These are phyloP conservation scores for Trachelus iudaicus DNA, from an alignment of 2,888 invertebrate genomes.

Conservation along the genomic window DNA sequence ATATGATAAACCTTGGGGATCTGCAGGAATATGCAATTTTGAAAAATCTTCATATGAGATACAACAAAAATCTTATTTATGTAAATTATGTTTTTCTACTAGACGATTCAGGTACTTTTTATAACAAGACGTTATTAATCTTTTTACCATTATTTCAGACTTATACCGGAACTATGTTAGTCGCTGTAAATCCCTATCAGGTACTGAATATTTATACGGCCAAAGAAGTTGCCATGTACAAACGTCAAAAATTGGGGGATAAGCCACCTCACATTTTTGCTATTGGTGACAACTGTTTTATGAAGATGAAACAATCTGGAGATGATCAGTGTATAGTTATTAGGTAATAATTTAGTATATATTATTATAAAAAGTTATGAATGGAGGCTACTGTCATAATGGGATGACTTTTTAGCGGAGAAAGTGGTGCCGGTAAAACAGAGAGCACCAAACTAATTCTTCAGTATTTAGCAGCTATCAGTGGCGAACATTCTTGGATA, in stretches of 20 bases:
- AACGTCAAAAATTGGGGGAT: slow-evolving; percentile 84
- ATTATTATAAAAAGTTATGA: background rate
- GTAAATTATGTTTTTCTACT: slow-evolving; percentile 71
- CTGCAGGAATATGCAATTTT: slow-evolving; percentile 94
- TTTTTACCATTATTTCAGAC: slow-evolving; percentile 73
- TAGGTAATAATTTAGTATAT: slow-evolving; percentile 70
- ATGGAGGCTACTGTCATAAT: background rate
- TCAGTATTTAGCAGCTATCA: slow-evolving; percentile 92
- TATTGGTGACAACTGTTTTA: slow-evolving; percentile 91
- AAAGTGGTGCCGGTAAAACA: slow-evolving; percentile 96
- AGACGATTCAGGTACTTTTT: background rate
- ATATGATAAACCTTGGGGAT: slow-evolving; percentile 96
- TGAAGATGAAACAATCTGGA: slow-evolving; percentile 78
- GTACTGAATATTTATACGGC: slow-evolving; percentile 94
- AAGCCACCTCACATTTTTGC: slow-evolving; percentile 96
- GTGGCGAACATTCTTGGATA: slow-evolving; percentile 96
- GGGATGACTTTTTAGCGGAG: slow-evolving; percentile 74
- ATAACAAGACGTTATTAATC: too few species aligned
- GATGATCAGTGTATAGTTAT: slow-evolving; percentile 95
- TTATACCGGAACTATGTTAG: slow-evolving; percentile 93
- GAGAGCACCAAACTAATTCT: slow-evolving; percentile 95
- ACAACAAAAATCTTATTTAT: slow-evolving; percentile 89
- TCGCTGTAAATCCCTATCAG: slow-evolving; percentile 96
- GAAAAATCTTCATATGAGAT: slow-evolving; percentile 89
- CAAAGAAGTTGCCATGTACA: slow-evolving; percentile 86